These are phyloP conservation scores for Megaceryle maxima DNA, from an alignment of 2,113 vertebrate genomes.

Conservation along the genomic window DNA sequence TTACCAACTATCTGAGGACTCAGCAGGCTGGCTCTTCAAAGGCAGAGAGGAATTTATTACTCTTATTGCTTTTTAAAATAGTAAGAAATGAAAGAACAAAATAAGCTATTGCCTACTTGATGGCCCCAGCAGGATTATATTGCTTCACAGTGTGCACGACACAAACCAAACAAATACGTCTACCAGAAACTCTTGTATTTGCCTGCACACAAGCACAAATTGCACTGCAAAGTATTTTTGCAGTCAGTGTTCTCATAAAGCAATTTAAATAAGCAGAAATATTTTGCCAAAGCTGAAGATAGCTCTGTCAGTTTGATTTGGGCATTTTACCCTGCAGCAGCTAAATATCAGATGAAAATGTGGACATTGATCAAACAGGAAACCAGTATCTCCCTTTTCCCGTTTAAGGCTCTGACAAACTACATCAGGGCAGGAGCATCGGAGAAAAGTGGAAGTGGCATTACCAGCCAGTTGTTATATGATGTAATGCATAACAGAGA, in stretches of 20 bases:
- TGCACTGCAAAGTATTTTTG: not conserved
- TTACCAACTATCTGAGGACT: not conserved
- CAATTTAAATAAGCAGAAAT: not conserved
- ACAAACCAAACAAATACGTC: not conserved
- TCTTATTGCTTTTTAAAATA: not conserved
- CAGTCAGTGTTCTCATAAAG: not conserved
- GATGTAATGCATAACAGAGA: not conserved
- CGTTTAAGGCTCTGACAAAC: not conserved
- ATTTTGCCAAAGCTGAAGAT: not conserved
- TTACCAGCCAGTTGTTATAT: not conserved
- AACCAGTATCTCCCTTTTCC: not conserved
- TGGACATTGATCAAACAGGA: not conserved
- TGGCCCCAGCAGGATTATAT: not conserved
- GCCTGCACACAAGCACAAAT: not conserved
- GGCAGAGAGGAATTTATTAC: not conserved
- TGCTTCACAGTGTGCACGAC: not conserved
- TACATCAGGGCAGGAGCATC: not conserved
- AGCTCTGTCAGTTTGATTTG: not conserved
- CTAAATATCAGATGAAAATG: not conserved
- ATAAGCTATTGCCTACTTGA: not conserved
- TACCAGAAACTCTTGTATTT: not conserved
- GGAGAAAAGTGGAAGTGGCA: not conserved
- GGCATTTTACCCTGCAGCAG: not conserved
- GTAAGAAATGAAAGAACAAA: not conserved
- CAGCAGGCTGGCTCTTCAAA: not conserved